A percentile compares a stretch with the other conserved stretches of the same genome.
Evolutionary conservation across 2,113 vertebrate genomes (phyloP).

Genomic region (Pseudopipra pipra): DNA sequence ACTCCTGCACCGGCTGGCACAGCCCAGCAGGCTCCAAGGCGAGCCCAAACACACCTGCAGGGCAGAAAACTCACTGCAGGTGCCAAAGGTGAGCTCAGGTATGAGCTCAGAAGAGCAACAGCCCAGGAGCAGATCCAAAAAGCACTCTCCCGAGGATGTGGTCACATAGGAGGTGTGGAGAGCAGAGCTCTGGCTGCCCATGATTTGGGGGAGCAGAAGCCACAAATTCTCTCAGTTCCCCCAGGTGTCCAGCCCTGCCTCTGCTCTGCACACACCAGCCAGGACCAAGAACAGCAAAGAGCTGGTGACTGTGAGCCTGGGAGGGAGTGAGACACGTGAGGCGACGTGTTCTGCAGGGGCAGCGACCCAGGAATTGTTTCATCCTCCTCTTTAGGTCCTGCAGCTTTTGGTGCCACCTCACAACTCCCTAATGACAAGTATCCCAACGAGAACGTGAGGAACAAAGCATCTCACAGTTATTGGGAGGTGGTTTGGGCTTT

Average conservation of each 20-base stretch:
- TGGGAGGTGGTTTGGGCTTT: background rate
- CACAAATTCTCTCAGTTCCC: background rate
- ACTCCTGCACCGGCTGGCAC: background rate
- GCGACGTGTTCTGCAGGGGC: background rate
- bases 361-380: background rate
- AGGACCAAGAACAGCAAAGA: background rate
- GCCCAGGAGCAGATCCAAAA: background rate
- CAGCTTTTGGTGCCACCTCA: background rate
- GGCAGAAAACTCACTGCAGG: background rate
- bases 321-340: background rate
- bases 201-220: background rate
- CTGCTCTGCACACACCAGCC: background rate
- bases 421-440: background rate
- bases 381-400: background rate
- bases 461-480: background rate
- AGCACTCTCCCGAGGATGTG: background rate
- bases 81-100: conserved; percentile 62
- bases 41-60: background rate
- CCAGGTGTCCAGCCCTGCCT: background rate
- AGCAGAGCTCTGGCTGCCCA: background rate
- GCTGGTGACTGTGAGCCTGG: background rate
- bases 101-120: conserved; percentile 46
- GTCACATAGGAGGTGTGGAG: background rate
- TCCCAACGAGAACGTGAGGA: background rate
- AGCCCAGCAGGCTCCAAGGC: background rate